Evolutionary conservation across 2,888 invertebrate genomes (phyloP), one percentile per base, ranked within the genome.

Genomic region (Cantharis flavilabris): DNA sequence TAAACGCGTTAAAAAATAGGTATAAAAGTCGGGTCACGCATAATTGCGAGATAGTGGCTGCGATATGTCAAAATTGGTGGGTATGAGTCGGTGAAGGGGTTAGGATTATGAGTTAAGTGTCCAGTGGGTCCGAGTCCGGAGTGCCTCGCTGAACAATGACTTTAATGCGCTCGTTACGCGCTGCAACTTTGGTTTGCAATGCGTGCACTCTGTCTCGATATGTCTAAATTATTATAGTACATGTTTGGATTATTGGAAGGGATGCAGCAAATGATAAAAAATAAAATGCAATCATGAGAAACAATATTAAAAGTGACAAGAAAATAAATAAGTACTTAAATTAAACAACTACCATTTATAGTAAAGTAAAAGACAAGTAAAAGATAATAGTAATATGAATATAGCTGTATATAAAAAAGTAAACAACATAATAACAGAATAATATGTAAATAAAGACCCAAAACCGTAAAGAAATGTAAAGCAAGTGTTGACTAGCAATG

Each of bases 141-240:
- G 93, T 93, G 90, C 96, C 97, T 88, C 96, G 94, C 91, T 96
- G 95, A 88, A 95, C 92, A 86, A 97, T 91, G 85, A 96, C 91
- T 89, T 96, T 97, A 87, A 96, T 94, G 87, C 96, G 94, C 90
- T 97, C 97, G 88, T 93, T 94, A 84, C 95, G 94, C 90, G 95
- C 94, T 86, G 94, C 92, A 87, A 97, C 95, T 92, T 96, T 96
- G 90, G 93, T 94, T 89, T 96, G 96, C 87, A 97, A 92, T 88
- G 93, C 92, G 89, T 95, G 95, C 86, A 96, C 94, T 90, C 92
- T 93, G 90, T 97, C 96, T 88, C 94, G 94, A 91, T 92, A 95
- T 89, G 93, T 94, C 96, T 97, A 90, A 83, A 87, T n/a, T 49
- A 49, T 49, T 26, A 62, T 87, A 88, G 88, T 88, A 79, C 76